Conservation (phyloP, 2,888 invertebrate genomes). For the Bembecia ichneumoniformis region DNA sequence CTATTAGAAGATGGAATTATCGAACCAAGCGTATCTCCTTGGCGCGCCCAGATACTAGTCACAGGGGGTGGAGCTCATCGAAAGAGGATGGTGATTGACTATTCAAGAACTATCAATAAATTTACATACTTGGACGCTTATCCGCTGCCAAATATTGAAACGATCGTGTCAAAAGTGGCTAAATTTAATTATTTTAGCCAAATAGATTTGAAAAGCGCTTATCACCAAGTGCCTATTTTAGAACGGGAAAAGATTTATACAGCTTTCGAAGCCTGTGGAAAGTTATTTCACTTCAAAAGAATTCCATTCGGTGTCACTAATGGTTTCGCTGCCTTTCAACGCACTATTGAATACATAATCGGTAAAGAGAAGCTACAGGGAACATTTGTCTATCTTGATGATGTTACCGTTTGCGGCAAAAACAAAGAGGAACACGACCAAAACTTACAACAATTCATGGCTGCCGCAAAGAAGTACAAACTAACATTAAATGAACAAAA, state of each 20-base stretch:
- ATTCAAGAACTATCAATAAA: neutral
- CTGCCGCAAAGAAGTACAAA: neutral
- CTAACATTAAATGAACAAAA: neutral
- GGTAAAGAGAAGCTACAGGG: neutral
- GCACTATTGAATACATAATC: neutral
- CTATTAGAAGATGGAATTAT: neutral
- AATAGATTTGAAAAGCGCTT: conserved; percentile 1
- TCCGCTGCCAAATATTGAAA: neutral
- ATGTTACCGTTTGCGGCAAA: neutral
- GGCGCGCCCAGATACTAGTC: neutral
- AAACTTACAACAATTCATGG: neutral
- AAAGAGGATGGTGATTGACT: neutral
- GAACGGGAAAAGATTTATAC: conserved; percentile 1
- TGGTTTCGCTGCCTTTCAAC: conserved; percentile 2
- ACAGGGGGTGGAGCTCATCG: neutral
- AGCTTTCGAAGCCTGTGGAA: conserved; percentile 5
- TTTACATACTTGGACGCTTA: neutral
- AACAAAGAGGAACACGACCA: neutral
- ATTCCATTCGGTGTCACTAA: conserved; percentile 5
- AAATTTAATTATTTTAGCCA: conserved; percentile 1
- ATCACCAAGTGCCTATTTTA: conserved; percentile 6
- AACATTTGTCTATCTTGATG: neutral
- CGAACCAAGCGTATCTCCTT: neutral
- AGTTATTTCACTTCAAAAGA: conserved; percentile 5
- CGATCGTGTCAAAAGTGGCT: neutral